Percentiles rank a stretch among this genome's conserved stretches.
Evolutionary conservation across 2,797 vertebrate species (phyloP).

Genomic region (Falco columbarius): DNA sequence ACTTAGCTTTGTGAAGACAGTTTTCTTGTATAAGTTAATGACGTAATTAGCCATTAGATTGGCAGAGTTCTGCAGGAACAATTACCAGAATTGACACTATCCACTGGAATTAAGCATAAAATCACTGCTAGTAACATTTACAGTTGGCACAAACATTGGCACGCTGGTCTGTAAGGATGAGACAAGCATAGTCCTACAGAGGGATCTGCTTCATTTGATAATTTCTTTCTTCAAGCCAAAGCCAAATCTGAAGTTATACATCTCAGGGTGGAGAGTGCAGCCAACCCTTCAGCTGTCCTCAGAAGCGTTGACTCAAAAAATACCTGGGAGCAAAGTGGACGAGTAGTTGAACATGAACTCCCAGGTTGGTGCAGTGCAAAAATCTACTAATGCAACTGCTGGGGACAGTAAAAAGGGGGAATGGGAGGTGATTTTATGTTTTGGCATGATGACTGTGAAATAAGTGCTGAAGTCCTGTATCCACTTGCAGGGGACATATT

Average conservation of each 20-base stretch:
- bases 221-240: not conserved
- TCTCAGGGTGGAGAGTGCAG: not conserved
- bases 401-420: not conserved
- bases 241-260: not conserved
- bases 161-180: not conserved
- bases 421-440: not conserved
- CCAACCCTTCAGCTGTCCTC: not conserved
- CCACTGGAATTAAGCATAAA: slow-evolving; percentile 15
- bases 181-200: not conserved
- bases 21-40: not conserved
- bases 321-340: not conserved
- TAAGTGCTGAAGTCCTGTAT: not conserved
- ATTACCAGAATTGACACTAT: slow-evolving; percentile 25
- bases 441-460: not conserved
- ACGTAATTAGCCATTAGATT: slow-evolving; percentile 2
- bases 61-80: not conserved
- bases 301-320: not conserved
- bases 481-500: not conserved
- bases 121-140: slow-evolving; percentile 17
- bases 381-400: not conserved
- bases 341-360: not conserved
- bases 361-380: not conserved
- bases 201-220: not conserved
- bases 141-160: not conserved
- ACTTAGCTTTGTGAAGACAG: slow-evolving; percentile 1